Conservation (phyloP, 2,113 vertebrate genomes). For the Clarias batrachus region DNA sequence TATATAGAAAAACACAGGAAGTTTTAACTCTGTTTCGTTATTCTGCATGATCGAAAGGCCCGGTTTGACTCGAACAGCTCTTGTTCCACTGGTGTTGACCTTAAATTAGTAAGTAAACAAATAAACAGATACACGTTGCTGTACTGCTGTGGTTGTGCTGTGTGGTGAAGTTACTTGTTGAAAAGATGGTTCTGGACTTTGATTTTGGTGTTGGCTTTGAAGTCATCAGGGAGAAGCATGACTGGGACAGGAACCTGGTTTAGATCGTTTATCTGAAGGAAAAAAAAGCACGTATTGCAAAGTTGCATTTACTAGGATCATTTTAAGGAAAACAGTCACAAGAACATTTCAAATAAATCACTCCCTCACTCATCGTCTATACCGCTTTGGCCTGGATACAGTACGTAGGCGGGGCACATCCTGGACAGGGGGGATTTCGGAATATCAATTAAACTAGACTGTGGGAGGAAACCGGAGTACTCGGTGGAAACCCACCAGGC, state of each 20-base stretch:
- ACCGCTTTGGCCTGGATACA: too few relatives aligned
- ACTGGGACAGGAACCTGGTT: slow-evolving; percentile 91
- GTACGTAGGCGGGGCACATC: too few relatives aligned
- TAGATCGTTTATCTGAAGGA: slow-evolving; percentile 84
- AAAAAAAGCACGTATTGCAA: not conserved
- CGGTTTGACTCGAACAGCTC: too few relatives aligned
- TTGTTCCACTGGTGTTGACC: not conserved
- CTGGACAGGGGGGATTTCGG: too few relatives aligned
- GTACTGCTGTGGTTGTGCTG: not conserved
- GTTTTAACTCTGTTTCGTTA: too few relatives aligned
- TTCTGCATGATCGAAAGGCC: too few relatives aligned
- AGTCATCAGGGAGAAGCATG: slow-evolving; percentile 93
- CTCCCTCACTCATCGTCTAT: too few relatives aligned
- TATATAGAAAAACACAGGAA: too few relatives aligned
- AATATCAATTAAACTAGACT: too few relatives aligned
- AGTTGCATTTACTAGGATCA: too few relatives aligned
- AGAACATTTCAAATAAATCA: not conserved
- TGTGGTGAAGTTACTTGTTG: slow-evolving; percentile 76
- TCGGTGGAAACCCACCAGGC: too few relatives aligned
- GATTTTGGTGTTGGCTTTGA: slow-evolving; percentile 93
- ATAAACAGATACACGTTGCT: not conserved
- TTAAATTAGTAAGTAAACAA: not conserved
- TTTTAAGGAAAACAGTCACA: not conserved
- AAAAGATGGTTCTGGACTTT: slow-evolving; percentile 97
- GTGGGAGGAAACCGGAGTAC: too few relatives aligned